Percentiles rank a stretch among this genome's conserved stretches.
Evolutionary conservation across 2,113 vertebrate genomes (phyloP).

Genomic region (Heloderma charlesbogerti): DNA sequence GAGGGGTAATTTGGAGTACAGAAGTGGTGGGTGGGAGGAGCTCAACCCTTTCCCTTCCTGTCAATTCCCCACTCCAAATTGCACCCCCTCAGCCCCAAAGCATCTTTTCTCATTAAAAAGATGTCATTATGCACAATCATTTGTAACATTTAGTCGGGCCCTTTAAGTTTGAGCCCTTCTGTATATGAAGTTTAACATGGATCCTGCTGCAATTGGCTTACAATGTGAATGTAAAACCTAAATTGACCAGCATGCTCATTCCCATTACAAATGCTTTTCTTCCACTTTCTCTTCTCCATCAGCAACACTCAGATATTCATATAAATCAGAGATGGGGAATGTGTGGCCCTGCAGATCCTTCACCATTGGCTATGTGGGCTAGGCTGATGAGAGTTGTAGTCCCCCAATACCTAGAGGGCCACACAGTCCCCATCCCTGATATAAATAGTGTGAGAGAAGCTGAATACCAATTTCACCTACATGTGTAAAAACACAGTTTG

Average conservation of each 20-base stretch:
- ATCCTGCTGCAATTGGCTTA: not conserved
- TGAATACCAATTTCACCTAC: too few species aligned
- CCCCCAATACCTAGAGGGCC: too few species aligned
- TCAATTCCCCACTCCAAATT: not conserved
- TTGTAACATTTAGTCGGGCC: not conserved
- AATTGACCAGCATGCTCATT: not conserved
- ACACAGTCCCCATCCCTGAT: not conserved
- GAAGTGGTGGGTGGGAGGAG: not conserved
- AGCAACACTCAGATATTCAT: too few species aligned
- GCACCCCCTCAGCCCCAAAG: not conserved
- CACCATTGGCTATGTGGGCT: too few species aligned
- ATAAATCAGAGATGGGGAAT: too few species aligned
- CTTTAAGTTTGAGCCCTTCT: too few species aligned
- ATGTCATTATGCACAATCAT: not conserved
- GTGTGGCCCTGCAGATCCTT: too few species aligned
- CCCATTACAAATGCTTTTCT: not conserved
- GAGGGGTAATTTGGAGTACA: not conserved
- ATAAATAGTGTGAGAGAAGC: not conserved
- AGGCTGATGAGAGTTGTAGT: too few species aligned
- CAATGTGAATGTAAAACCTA: not conserved
- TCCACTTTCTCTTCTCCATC: not conserved
- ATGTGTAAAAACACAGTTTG: not conserved
- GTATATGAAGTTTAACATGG: not conserved
- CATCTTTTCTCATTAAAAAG: not conserved
- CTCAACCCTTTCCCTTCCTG: not conserved